Evolutionary conservation across 2,888 invertebrate genomes (phyloP).

Genomic region (Gnatocerus cornutus): DNA sequence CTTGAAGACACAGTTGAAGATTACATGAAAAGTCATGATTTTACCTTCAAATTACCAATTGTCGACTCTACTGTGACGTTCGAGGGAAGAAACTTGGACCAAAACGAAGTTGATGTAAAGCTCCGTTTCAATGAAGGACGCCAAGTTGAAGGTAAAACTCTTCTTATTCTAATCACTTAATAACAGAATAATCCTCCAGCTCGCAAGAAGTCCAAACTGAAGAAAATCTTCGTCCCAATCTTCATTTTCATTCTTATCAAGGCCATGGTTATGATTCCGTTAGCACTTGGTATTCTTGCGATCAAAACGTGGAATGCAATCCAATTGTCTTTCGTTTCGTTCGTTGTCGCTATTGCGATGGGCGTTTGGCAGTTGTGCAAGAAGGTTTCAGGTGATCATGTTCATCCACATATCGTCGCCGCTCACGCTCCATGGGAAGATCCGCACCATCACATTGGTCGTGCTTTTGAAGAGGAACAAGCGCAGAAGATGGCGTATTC

Average conservation of each 20-base stretch:
- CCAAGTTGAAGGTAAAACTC: slow-evolving; percentile 63
- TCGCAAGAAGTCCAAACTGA: slow-evolving; percentile 85
- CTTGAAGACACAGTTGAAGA: slow-evolving; percentile 79
- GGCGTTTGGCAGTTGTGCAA: slow-evolving; percentile 91
- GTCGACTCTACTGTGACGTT: slow-evolving; percentile 83
- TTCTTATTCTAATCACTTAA: not conserved
- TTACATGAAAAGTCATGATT: slow-evolving; percentile 84
- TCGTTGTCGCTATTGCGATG: slow-evolving; percentile 86
- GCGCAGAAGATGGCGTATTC: slow-evolving; percentile 84
- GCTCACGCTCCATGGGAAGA: slow-evolving; percentile 60
- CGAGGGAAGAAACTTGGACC: slow-evolving; percentile 83
- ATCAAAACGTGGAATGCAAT: slow-evolving; percentile 92
- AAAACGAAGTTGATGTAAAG: slow-evolving; percentile 83
- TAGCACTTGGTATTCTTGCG: slow-evolving; percentile 88
- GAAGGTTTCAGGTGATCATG: slow-evolving; percentile 85
- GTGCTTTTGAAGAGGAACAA: slow-evolving; percentile 68
- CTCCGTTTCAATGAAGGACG: slow-evolving; percentile 75
- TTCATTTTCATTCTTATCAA: slow-evolving; percentile 87
- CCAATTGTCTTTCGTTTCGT: slow-evolving; percentile 90
- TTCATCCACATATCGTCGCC: slow-evolving; percentile 74
- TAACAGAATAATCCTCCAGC: slow-evolving; percentile 65
- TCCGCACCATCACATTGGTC: slow-evolving; percentile 68
- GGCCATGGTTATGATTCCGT: slow-evolving; percentile 88
- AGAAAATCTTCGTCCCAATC: slow-evolving; percentile 89
- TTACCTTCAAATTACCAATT: slow-evolving; percentile 83